A percentile compares a stretch with the other conserved stretches of the same genome.
phyloP scores from a whole-genome alignment of 2,888 invertebrate genomes.

The Pachydiplax longipennis region DNA sequence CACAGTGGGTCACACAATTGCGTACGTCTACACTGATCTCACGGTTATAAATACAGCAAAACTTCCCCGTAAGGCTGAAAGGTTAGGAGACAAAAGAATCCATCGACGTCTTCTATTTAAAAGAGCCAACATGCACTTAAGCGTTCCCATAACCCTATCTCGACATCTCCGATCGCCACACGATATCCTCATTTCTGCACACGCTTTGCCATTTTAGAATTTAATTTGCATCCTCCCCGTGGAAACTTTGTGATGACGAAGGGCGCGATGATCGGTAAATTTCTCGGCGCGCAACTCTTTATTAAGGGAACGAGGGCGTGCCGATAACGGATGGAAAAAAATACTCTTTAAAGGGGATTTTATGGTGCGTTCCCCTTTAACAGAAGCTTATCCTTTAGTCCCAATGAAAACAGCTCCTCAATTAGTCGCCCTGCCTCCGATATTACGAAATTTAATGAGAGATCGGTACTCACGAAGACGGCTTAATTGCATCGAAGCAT shows the following conservation, averaged over 20 bases:
- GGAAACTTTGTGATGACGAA: background rate
- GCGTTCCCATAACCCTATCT: background rate
- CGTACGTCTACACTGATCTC: no score
- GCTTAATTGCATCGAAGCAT: no score
- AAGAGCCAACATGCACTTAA: no score
- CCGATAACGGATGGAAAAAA: background rate
- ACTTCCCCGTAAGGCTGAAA: no score
- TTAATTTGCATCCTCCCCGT: background rate
- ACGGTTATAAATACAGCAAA: no score
- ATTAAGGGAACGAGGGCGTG: background rate
- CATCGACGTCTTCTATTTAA: no score
- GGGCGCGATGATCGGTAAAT: background rate
- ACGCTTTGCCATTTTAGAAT: background rate
- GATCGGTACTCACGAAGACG: no score
- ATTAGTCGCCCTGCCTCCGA: no score
- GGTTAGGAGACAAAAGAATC: no score
- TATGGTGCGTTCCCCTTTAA: background rate
- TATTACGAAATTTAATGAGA: no score
- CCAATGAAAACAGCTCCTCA: no score
- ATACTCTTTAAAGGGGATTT: background rate
- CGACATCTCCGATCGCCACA: background rate
- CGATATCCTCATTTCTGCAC: background rate
- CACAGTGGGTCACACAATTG: no score
- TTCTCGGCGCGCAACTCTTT: background rate
- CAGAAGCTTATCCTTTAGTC: background rate